A percentile compares a stretch with the other conserved stretches of the same genome.
Conservation (phyloP, 2,113 vertebrate species). For the Clinocottus analis region DNA sequence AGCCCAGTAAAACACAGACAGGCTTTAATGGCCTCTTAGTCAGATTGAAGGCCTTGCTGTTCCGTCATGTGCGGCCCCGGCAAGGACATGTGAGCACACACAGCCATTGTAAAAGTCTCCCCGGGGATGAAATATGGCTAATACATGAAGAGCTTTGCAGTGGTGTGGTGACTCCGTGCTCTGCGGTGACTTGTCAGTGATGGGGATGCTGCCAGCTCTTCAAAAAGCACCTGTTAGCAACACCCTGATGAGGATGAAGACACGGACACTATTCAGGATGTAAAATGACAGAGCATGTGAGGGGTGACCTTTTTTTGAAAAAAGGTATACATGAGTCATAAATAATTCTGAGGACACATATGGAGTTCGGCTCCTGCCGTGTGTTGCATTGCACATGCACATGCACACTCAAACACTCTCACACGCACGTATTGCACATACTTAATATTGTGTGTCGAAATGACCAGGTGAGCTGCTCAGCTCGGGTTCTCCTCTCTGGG, state of each 20-base stretch:
- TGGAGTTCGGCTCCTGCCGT: neutral
- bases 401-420: neutral
- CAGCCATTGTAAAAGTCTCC: conserved; percentile 33
- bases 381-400: conserved; percentile 43
- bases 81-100: conserved; percentile 50
- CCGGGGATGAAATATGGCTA: conserved; percentile 29
- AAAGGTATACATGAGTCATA: conserved; percentile 30
- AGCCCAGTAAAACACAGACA: conserved; percentile 56
- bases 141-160: conserved; percentile 30
- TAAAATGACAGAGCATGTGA: neutral
- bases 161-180: conserved; percentile 6
- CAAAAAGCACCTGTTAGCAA: conserved; percentile 69
- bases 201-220: conserved; percentile 18
- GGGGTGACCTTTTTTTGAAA: conserved; percentile 4
- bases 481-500: conserved; percentile 48
- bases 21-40: conserved; percentile 71
- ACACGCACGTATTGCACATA: conserved; percentile 63
- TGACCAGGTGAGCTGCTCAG: conserved; percentile 64
- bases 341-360: conserved; percentile 14
- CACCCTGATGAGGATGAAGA: conserved; percentile 24
- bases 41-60: conserved; percentile 60
- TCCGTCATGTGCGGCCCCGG: conserved; percentile 44
- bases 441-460: conserved; percentile 71
- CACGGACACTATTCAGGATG: conserved; percentile 4
- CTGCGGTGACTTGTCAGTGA: conserved; percentile 33